These are phyloP conservation scores for Metaphire vulgaris DNA, from an alignment of 1,140 invertebrate species.

Conservation along the genomic window DNA sequence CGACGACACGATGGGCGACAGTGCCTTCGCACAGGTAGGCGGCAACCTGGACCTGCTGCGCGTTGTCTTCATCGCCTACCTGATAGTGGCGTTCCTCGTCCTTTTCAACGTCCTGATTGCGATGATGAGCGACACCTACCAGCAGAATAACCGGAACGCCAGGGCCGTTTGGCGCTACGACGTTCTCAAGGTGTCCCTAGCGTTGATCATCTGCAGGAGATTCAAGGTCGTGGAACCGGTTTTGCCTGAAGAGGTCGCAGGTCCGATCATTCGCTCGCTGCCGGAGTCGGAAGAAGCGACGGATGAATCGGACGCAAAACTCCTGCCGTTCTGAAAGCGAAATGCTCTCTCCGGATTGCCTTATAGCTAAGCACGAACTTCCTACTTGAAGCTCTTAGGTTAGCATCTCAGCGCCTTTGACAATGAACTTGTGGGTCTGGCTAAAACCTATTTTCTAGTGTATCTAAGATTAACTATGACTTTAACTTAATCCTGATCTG, in stretches of 20 bases:
- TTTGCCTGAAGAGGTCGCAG: background rate
- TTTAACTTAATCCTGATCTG: no score
- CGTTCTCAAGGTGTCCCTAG: background rate
- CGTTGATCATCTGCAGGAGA: background rate
- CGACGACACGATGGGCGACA: background rate
- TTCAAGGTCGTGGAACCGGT: background rate
- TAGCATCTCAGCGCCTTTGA: no score
- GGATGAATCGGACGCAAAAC: background rate
- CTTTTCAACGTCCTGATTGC: background rate
- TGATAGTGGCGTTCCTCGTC: background rate
- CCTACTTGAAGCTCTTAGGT: no score
- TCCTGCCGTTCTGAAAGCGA: background rate
- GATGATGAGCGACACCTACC: background rate
- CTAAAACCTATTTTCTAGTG: no score
- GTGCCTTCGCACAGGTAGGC: background rate
- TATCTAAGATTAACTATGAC: no score
- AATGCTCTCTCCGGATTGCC: no score
- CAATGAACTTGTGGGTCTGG: no score
- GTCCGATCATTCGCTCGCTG: background rate
- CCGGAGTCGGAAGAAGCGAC: background rate
- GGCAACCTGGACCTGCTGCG: background rate
- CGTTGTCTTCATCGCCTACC: background rate
- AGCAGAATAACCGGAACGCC: background rate
- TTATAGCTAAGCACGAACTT: no score
- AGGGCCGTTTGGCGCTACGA: background rate